Evolutionary conservation across 2,797 vertebrate species (phyloP), one percentile per base, ranked within the genome.

Genomic region (Psittacula echo): DNA sequence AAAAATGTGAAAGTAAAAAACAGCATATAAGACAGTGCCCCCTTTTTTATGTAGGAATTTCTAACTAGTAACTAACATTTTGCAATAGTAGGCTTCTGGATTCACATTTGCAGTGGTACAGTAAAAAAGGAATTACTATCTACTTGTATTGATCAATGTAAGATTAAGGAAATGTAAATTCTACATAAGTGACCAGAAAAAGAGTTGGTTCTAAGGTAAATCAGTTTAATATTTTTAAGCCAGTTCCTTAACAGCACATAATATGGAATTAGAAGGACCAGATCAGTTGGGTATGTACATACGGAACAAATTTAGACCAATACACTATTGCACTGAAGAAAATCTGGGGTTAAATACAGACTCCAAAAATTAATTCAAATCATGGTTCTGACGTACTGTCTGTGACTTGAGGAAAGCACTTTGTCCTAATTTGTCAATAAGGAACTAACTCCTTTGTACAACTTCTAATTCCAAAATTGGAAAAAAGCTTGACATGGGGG

Each of bases 1-100:
- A 61, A 19, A 74, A 44, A 8, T 0, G 3, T 1, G 3, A 62
- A 30, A 9, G 48, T 7, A 34, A 61, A 45, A 66, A 24, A 0
- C 4, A 42, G 23, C 11, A 4, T 1, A 1, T 9, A 75, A 72
- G 48, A 72, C 22, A 37, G 4, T 54, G 53, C 2, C 42, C 34
- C 58, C 30, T 53, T n/a, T 53, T 30, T 11, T 30, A 54, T 0
- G 10, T 2, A 42, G 13, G 10, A 60, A 53, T 18, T 6, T 62
- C 34, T 32, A 72, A 56, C 15, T 42, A 75, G 41, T 3, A 23
- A 27, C 14, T 18, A 42, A 4, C 5, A 37, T 22, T 80, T 64
- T 61, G 37, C 58, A 88, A 21, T 30, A 42, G 20, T 10, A 71
- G 29, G 26, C 3, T 51, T 74, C 64, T 68, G 41, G 9, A 75